Evolutionary conservation across 2,888 invertebrate genomes (phyloP), one percentile per base, ranked within the genome.

Genomic region (Margaritifera margaritifera): DNA sequence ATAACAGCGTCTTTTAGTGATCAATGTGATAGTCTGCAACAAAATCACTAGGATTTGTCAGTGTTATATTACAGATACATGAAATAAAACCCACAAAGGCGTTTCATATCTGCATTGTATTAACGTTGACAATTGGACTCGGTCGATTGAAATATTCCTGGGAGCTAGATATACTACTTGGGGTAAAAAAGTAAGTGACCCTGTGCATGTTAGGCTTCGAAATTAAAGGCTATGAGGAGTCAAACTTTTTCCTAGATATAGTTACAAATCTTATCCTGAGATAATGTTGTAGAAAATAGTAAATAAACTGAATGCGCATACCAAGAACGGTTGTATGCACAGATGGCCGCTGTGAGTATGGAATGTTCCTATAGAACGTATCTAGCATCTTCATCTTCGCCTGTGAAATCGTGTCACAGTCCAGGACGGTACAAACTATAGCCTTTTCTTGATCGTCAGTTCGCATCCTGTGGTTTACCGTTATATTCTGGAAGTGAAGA

Each of bases 331-430:
- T 95, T 91, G 98, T 97, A 87, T 97, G 94, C 83, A 97, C 94
- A 80, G 95, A 94, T 62, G 99, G 98, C 82, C 98, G 92, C 91
- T 96, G 92, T 56, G 97, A 97, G 90, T 95, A 97, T 20, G 98
- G 97, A 51, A 96, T 96, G 89, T 98, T 98, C 91, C 97, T 96
- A 91, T 98, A 99, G 56, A 99, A 92, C 24, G 96, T 94, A 91
- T 99, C 99, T 80, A 99, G 92, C 82, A 98, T 96, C 92, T 99
- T 99, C 24, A 95, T 94, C 90, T 99, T 99, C 5, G 98, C 96
- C 92, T 99, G 99, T 78, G 96, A 96, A 90, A 99, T 96, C 67
- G 98, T 98, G 92, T 99, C 99, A 93, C 98, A 99, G 91, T 98
- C 98, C 82, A 98, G 92, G 25, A 99, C 98, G 91, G 96, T 96